Conservation (phyloP, 2,888 invertebrate genomes). For the Arrhopalites spinosus region DNA sequence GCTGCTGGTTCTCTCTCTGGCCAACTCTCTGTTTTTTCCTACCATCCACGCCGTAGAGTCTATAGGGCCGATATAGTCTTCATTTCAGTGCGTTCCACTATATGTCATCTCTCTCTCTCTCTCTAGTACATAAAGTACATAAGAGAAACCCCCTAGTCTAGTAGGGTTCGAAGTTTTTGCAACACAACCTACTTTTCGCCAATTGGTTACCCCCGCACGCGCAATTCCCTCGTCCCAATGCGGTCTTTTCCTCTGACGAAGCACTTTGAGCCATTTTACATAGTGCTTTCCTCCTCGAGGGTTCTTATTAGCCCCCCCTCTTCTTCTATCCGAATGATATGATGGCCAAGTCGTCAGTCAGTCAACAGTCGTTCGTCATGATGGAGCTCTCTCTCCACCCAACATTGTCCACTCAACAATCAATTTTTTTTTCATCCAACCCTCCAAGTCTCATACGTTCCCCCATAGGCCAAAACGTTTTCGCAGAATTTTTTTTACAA, state of each 20-base stretch:
- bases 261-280: neutral
- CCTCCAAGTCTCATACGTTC: neutral
- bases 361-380: constrained; percentile 25
- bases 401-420: neutral
- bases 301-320: constrained; percentile 21
- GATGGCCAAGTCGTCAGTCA: constrained; percentile 21
- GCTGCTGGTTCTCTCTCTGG: neutral
- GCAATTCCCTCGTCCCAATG: constrained; percentile 40
- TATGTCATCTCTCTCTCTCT: neutral
- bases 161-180: constrained; percentile 25
- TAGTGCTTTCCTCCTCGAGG: neutral
- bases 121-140: neutral
- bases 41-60: neutral
- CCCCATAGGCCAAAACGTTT: neutral
- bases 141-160: neutral
- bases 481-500: too few species aligned
- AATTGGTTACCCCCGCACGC: constrained; percentile 38
- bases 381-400: neutral
- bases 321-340: constrained; percentile 19
- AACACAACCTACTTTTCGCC: constrained; percentile 35
- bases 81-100: neutral
- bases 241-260: constrained; percentile 21
- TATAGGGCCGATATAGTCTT: neutral
- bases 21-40: too few species aligned
- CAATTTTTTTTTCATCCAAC: neutral